Percentiles rank a stretch among this genome's conserved stretches.
These are phyloP conservation scores for Hydroisotoma schaefferi DNA, from an alignment of 2,888 invertebrate genomes.

Conservation along the genomic window DNA sequence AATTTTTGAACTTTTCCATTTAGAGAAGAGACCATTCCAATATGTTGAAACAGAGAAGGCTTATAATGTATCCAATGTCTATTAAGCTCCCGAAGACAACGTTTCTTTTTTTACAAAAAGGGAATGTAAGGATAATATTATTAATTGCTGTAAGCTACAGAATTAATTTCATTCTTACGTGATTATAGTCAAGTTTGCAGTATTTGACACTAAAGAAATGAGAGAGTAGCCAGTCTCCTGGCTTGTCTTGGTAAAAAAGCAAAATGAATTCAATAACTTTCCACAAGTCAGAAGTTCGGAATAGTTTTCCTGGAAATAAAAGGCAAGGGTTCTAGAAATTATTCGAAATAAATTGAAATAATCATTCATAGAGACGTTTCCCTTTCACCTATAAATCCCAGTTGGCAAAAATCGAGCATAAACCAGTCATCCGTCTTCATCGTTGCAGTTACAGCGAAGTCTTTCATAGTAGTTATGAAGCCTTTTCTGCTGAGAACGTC, in stretches of 20 bases:
- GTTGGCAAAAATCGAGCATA: slow-evolving; percentile 84
- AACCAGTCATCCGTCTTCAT: slow-evolving; percentile 77
- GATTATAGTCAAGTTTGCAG: slow-evolving; percentile 73
- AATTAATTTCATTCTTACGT: no score
- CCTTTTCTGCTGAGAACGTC: slow-evolving; percentile 84
- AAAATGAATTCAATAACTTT: slow-evolving; percentile 87
- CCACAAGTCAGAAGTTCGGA: slow-evolving; percentile 80
- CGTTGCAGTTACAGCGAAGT: slow-evolving; percentile 73
- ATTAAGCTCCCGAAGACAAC: slow-evolving; percentile 72
- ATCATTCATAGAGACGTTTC: not conserved
- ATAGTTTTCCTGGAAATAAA: slow-evolving; percentile 84
- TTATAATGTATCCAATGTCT: slow-evolving; percentile 80
- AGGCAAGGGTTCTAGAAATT: no score
- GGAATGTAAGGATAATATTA: not conserved
- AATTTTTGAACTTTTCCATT: slow-evolving; percentile 94
- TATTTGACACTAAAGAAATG: slow-evolving; percentile 76
- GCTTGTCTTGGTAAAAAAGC: slow-evolving; percentile 92
- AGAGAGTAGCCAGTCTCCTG: slow-evolving; percentile 94
- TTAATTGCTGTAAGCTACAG: no score
- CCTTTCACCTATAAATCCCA: slow-evolving; percentile 81
- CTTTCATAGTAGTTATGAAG: slow-evolving; percentile 79
- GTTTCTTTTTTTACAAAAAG: slow-evolving; percentile 62
- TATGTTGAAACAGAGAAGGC: slow-evolving; percentile 90
- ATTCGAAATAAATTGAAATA: slow-evolving; percentile 4
- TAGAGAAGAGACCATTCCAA: slow-evolving; percentile 89